Percentiles rank a stretch among this genome's conserved stretches.
phyloP scores from a whole-genome alignment of 1,140 invertebrate genomes.

The Tigriopus japonicus region DNA sequence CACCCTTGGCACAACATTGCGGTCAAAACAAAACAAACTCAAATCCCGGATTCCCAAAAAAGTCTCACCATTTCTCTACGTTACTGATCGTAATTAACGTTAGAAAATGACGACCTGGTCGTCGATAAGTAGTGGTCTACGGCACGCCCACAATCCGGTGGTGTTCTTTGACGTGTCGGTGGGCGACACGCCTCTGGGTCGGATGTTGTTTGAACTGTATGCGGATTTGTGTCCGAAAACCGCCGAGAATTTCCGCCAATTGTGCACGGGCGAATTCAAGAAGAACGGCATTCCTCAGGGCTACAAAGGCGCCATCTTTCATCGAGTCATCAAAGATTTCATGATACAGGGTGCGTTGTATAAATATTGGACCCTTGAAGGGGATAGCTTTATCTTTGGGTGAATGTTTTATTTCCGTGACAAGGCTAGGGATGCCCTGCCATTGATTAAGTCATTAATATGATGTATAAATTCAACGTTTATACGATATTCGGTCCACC shows the following conservation, averaged over 20 bases:
- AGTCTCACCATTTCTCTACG: too few relatives aligned
- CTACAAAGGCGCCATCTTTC: conserved; percentile 89
- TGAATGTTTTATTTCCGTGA: too few relatives aligned
- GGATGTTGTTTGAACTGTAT: conserved; percentile 91
- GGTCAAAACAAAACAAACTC: too few relatives aligned
- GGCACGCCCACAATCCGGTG: conserved; percentile 81
- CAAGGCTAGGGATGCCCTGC: too few relatives aligned
- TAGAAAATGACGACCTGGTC: conserved; percentile 46
- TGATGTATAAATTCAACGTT: too few relatives aligned
- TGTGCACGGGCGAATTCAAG: conserved; percentile 84
- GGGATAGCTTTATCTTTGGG: not conserved
- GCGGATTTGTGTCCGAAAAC: conserved; percentile 91
- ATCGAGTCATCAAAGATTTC: conserved; percentile 89
- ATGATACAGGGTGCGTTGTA: conserved; percentile 37
- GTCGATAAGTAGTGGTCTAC: conserved; percentile 74
- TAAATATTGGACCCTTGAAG: not conserved
- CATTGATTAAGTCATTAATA: too few relatives aligned
- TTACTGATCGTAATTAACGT: too few relatives aligned
- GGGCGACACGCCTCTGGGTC: conserved; percentile 45
- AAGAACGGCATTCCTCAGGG: conserved; percentile 84
- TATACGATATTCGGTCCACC: too few relatives aligned
- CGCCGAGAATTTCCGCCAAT: conserved; percentile 93
- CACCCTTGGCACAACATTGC: too few relatives aligned
- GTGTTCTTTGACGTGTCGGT: conserved; percentile 36
- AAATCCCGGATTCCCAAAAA: too few relatives aligned